Evolutionary conservation across 2,113 vertebrate genomes (phyloP), one percentile per base, ranked within the genome.

Genomic region (Rhinoptilus africanus): DNA sequence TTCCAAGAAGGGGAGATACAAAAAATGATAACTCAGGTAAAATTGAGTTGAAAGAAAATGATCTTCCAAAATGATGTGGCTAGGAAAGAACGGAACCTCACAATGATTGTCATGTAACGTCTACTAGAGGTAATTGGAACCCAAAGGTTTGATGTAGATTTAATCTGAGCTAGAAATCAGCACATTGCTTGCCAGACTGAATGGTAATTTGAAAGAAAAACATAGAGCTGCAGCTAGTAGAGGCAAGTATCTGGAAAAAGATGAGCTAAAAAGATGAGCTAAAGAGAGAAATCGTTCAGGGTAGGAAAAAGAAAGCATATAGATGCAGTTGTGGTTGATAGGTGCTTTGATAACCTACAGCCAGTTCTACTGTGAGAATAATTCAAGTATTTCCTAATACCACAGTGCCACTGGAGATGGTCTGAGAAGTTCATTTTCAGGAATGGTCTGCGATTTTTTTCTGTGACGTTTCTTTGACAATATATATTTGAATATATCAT

Each of bases 251-350:
- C 15, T 53, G 30, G 24, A 39, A 53, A 91, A 76, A 62, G 51
- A 48, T 2, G 8, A 85, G 43, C 47, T 43, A 54, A 62, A 77
- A 78, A 60, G 51, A 48, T 2, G 8, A 85, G 43, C 47, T 43
- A 54, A 62, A 77, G 73, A 60, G 64, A n/a, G 22, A n/a, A 76
- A 59, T 21, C 2, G 0, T 56, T 83, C 39, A 27, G 27, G 20
- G 28, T 7, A 73, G 47, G 39, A 24, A 53, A 47, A 30, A 54
- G n/a, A 67, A 83, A 77, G 41, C 2, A 1, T 12, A 24, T 43
- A 17, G 27, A 22, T 0, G 0, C 51, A 26, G 47, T 35, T 53
- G 57, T 0, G 1, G 34, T n/a, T 64, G 56, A 26, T 45, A 20
- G 0, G 0, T 0, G 1, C 8, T 20, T 74, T n/a, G 54, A 67